Evolutionary conservation across 1,140 invertebrate genomes (phyloP), one percentile per base, ranked within the genome.

Genomic region (Aphaenogaster floridana): DNA sequence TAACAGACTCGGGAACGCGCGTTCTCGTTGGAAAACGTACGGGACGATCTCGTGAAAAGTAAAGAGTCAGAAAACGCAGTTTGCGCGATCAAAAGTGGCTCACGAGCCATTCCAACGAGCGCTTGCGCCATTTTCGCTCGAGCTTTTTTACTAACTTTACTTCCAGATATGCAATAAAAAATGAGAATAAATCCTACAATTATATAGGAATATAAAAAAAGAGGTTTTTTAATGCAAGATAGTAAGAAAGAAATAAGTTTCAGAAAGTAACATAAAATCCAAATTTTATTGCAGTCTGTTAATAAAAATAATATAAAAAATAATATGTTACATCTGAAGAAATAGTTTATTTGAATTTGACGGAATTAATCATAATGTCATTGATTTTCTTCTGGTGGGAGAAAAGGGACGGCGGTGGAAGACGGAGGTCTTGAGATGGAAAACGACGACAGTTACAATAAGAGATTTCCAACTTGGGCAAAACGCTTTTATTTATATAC

Each of bases 401-500:
- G 7, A 17, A 8, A 15, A 17, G 6, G 4, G 17, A 9, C 3
- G 34, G 45, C 9, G 52, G 13, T 39, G 48, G 59, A n/a, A 69
- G 34, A 15, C 2, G 15, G 11, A 28, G 28, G 28, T 28, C 28
- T 28, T 28, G 48, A 15, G 61, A n/a, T 28, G 28, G 28, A 28
- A 36, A 34, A 52, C 8, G n/a, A 39, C 6, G 21, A 61, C n/a
- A 64, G 6, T 15, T 39, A 63, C 34, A 45, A 64, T 68, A 21
- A 85, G 5, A 34, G 50, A 69, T 54, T 72, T 68, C 48, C 36
- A 78, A 68, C 21, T 90, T 90, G 87, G 85, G 86, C 92, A 88
- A 88, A 88, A 91, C 85, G 91, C 90, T 93, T 94, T 94, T 94
- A 94, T 94, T 94, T 94, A 94, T 93, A 94, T 93, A 93, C 92